These are phyloP conservation scores for Tringa solitaria DNA, from an alignment of 2,113 vertebrate species.

Conservation along the genomic window DNA sequence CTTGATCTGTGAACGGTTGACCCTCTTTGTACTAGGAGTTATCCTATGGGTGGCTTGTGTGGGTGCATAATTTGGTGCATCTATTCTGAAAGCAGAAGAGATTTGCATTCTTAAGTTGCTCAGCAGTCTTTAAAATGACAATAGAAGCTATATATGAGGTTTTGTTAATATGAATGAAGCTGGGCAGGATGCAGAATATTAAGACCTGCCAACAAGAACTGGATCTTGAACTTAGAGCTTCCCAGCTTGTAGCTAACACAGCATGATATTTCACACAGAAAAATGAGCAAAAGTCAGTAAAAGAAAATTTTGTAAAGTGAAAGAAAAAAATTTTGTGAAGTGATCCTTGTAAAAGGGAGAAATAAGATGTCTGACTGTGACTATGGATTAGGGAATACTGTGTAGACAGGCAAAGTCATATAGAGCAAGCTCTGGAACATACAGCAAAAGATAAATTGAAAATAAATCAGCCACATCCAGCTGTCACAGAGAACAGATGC, in stretches of 20 bases:
- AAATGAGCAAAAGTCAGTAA: neutral
- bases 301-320: neutral
- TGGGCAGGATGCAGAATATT: neutral
- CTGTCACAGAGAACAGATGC: neutral
- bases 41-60: neutral
- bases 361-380: neutral
- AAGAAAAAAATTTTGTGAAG: neutral
- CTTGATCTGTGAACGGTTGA: neutral
- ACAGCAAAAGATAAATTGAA: neutral
- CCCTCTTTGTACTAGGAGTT: neutral
- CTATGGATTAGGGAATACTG: neutral
- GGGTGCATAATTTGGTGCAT: neutral
- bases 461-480: neutral
- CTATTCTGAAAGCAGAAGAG: neutral
- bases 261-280: neutral
- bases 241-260: neutral
- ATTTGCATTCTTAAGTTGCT: constrained; percentile 27
- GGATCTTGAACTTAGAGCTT: neutral
- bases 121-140: constrained; percentile 25
- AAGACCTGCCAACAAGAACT: neutral
- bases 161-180: constrained; percentile 26
- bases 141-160: neutral
- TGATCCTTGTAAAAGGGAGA: neutral
- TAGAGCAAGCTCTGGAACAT: neutral
- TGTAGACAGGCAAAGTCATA: neutral